These are phyloP conservation scores for Macropus fuliginosus DNA, from an alignment of 2,797 vertebrate genomes.

Conservation along the genomic window DNA sequence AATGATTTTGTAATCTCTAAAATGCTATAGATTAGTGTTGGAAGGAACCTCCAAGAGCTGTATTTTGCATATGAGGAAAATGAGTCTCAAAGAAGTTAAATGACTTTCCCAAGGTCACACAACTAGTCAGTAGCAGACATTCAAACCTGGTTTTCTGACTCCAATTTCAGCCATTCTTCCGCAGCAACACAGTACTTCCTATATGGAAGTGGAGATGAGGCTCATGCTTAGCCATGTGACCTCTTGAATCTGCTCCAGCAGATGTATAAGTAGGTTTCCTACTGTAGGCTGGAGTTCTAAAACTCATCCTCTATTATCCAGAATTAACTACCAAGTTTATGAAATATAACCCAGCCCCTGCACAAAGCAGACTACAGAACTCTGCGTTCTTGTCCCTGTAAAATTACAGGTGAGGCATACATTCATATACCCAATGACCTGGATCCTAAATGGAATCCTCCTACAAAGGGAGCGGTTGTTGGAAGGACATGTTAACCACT, in stretches of 20 bases:
- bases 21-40: not conserved
- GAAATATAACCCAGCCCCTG: not conserved
- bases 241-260: not conserved
- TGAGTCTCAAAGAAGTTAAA: not conserved
- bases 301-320: not conserved
- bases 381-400: not conserved
- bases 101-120: not conserved
- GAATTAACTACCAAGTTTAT: not conserved
- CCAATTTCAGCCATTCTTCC: not conserved
- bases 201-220: not conserved
- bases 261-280: not conserved
- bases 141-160: not conserved
- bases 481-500: not conserved
- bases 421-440: not conserved
- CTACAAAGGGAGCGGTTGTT: not conserved
- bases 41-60: not conserved
- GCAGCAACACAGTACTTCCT: not conserved
- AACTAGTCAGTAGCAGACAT: not conserved
- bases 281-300: not conserved
- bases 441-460: not conserved
- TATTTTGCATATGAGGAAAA: not conserved
- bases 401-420: not conserved
- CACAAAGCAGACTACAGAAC: not conserved
- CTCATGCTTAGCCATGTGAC: not conserved
- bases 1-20: not conserved